A percentile compares a stretch with the other conserved stretches of the same genome.
phyloP scores from a whole-genome alignment of 2,113 vertebrate species.

The Barbus barbus region DNA sequence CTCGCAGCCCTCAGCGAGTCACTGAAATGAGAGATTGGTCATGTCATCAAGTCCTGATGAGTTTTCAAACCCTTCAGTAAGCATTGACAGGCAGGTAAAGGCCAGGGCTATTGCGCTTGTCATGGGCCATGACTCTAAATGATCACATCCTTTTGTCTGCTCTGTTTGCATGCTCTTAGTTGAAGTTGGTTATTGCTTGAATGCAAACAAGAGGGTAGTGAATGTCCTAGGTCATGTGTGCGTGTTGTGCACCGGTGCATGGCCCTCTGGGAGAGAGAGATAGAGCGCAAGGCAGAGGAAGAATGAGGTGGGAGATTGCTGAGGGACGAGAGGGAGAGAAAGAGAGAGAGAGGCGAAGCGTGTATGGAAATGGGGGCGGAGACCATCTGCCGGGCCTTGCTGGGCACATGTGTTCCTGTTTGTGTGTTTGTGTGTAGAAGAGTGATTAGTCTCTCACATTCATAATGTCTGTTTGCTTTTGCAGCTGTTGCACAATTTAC shows the following conservation, averaged over 20 bases:
- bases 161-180: conserved; percentile 46
- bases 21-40: conserved; percentile 50
- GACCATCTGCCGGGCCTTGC: conserved; percentile 57
- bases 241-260: conserved; percentile 43
- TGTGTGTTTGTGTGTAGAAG: conserved; percentile 51
- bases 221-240: conserved; percentile 40
- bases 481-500: conserved; percentile 78
- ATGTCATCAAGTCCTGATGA: conserved; percentile 53
- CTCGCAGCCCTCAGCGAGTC: conserved; percentile 6
- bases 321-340: conserved; percentile 27
- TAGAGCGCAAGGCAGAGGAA: not conserved
- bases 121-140: conserved; percentile 34
- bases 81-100: conserved; percentile 52
- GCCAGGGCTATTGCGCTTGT: conserved; percentile 39
- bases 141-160: conserved; percentile 46
- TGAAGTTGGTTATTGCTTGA: conserved; percentile 52
- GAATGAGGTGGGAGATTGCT: conserved; percentile 18
- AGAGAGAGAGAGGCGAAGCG: conserved; percentile 48
- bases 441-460: conserved; percentile 66
- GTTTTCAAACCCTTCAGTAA: conserved; percentile 48
- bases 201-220: conserved; percentile 52
- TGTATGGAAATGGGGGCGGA: conserved; percentile 54
- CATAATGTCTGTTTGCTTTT: conserved; percentile 85
- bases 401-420: conserved; percentile 52
- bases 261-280: conserved; percentile 36